Evolutionary conservation across 1,140 invertebrate genomes (phyloP), one percentile per base, ranked within the genome.

Genomic region (Charaxes varanes): DNA sequence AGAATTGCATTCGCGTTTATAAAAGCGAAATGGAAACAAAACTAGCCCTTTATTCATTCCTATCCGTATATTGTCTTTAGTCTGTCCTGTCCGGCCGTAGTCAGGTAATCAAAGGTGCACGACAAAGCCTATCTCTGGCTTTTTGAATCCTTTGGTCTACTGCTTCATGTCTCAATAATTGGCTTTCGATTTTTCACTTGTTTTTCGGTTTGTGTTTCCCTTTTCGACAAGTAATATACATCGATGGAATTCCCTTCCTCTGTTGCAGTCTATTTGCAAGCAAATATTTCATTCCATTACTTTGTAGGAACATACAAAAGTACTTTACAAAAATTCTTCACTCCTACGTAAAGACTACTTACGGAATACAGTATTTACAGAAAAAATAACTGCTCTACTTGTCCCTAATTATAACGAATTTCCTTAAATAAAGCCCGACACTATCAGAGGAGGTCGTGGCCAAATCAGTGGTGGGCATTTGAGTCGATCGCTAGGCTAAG

Each of bases 161-260:
- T 71, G 55, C 62, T 69, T 61, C 62, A 68, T 67, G 63, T 63
- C 61, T 63, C 56, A 54, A 51, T 71, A 74, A 74, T 74, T 74
- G 71, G 55, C 65, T 71, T 74, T 74, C 63, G 57, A 71, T 71
- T 68, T 60, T 62, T 52, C 31, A 22, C 21, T 49, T 54, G 27
- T 44, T 48, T 56, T 41, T 40, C 26, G 33, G 24, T 49, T 57
- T 38, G 13, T 28, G 27, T 43, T 35, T 49, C 22, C 34, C 31
- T 12, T n/a, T 49, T 49, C 43, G 49, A 49, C 50, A 45, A 57
- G 28, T n/a, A 5, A 18, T 31, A 10, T 31, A 7, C 10, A 31
- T 10, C 26, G 34, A 24, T 23, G 17, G 26, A 30, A 15, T 16
- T 4, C 13, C 12, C 18, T 11, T 14, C 23, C n/a, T 23, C 18